A percentile compares a stretch with the other conserved stretches of the same genome.
Evolutionary conservation across 2,797 vertebrate genomes (phyloP).

Genomic region (Cossypha polioptera): DNA sequence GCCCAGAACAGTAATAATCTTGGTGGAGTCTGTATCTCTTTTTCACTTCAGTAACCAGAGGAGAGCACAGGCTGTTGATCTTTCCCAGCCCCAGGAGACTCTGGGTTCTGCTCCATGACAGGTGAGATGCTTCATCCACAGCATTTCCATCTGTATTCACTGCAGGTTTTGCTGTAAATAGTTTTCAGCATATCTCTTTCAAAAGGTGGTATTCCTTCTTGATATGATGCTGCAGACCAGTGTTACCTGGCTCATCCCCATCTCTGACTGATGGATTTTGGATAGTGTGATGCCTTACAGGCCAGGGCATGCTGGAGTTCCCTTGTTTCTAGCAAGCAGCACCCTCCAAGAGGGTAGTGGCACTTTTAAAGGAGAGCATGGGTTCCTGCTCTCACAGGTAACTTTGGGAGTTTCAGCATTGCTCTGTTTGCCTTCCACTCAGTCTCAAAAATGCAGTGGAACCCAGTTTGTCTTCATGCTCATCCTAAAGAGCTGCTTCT

Average conservation of each 20-base stretch:
- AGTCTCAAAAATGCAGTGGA: background rate
- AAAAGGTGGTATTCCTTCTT: background rate
- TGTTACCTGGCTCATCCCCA: background rate
- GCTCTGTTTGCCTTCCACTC: background rate
- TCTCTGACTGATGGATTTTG: background rate
- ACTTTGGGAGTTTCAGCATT: background rate
- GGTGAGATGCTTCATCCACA: background rate
- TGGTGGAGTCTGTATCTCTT: background rate
- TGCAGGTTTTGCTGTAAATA: background rate
- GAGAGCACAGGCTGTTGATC: background rate
- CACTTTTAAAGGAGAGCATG: background rate
- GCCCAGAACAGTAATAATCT: background rate
- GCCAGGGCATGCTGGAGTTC: background rate
- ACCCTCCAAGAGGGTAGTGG: background rate
- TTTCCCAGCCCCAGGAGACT: background rate
- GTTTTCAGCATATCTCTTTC: background rate
- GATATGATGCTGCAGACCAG: background rate
- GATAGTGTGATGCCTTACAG: background rate
- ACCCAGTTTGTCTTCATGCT: background rate
- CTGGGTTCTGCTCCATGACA: background rate
- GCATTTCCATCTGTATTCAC: background rate
- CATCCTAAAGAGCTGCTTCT: background rate
- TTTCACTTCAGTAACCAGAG: background rate
- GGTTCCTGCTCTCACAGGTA: background rate
- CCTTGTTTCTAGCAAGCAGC: background rate